A percentile compares a stretch with the other conserved stretches of the same genome.
phyloP scores from a whole-genome alignment of 2,797 vertebrate species.

The Moxostoma hubbsi region DNA sequence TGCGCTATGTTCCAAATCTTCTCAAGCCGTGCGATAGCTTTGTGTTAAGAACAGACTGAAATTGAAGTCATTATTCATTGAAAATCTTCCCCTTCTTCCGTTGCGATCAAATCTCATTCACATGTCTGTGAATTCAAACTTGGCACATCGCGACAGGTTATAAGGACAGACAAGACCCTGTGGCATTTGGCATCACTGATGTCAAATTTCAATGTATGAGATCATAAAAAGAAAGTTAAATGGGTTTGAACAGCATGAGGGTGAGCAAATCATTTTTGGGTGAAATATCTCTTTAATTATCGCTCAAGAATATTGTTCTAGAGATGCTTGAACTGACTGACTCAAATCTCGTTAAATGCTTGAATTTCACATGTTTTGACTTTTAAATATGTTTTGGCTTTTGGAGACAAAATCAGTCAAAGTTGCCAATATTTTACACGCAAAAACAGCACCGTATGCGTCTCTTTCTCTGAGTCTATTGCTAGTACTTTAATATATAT shows the following conservation, averaged over 20 bases:
- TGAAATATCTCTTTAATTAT: conserved; percentile 13
- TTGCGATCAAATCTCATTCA: too few relatives aligned
- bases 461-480: not conserved
- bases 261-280: not conserved
- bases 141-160: too few relatives aligned
- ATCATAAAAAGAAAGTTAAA: not conserved
- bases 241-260: not conserved
- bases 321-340: not conserved
- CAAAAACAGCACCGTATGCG: conserved; percentile 1
- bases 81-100: too few relatives aligned
- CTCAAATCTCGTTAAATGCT: conserved; percentile 25
- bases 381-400: conserved; percentile 7
- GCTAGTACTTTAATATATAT: not conserved
- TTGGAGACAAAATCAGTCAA: conserved; percentile 11
- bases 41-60: too few relatives aligned
- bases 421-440: conserved; percentile 16
- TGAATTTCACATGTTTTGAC: conserved; percentile 12
- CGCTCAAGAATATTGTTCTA: conserved; percentile 8
- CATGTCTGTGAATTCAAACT: too few relatives aligned
- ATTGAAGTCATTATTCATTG: too few relatives aligned
- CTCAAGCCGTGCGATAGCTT: too few relatives aligned
- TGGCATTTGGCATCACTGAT: too few relatives aligned
- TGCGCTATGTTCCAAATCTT: too few relatives aligned
- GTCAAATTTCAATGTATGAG: too few relatives aligned
- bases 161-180: too few relatives aligned